Base-by-base conservation (phyloP, 2,797 vertebrate species). In the Thaleichthys pacificus region DNA sequence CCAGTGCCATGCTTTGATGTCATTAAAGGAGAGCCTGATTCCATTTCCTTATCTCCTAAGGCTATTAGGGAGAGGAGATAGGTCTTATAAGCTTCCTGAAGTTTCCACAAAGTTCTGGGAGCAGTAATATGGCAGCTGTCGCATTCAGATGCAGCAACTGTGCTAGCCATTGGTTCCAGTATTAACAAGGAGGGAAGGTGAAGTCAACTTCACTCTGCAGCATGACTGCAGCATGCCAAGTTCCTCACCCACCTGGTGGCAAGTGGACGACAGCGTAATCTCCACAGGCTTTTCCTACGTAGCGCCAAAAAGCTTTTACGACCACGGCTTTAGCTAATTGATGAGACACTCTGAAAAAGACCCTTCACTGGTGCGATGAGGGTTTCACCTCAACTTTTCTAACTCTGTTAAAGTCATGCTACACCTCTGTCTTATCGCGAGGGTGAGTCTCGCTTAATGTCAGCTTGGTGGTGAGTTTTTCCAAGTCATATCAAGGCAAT, bases 251-350 rank as follows among this genome's bases (percentile, higher is more conserved):
- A 92, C 90, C 91, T 91, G 90, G 86, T 81, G 84, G 87, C 84
- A 86, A 75, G 86, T 87, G 89, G 91, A 89, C 88, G 92, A 93
- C 92, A 90, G 89, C 85, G 64, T 92, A 93, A 94, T 93, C 93
- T 93, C 78, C 77, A 78, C 54, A 68, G 82, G 87, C 81, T 88
- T 88, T 90, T 91, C 79, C 86, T 88, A 83, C 83, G 82, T 78
- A 62, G 80, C 87, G 85, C 88, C 86, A 81, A 85, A 85, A 47
- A 79, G 73, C 66, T 79, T 76, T 15, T 65, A 66, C 57, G 75
- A 64, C 76, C 76, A 85, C 87, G 88, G 93, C 89, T 93, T 93
- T 94, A 84, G 85, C 88, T 93, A 94, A 94, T 94, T 91, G 91
- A 91, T 89, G 80, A 91, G 93, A 94, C 93, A 92, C 87, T 85